Base-by-base conservation (phyloP, 2,113 vertebrate genomes). In the Embiotoca jacksoni region DNA sequence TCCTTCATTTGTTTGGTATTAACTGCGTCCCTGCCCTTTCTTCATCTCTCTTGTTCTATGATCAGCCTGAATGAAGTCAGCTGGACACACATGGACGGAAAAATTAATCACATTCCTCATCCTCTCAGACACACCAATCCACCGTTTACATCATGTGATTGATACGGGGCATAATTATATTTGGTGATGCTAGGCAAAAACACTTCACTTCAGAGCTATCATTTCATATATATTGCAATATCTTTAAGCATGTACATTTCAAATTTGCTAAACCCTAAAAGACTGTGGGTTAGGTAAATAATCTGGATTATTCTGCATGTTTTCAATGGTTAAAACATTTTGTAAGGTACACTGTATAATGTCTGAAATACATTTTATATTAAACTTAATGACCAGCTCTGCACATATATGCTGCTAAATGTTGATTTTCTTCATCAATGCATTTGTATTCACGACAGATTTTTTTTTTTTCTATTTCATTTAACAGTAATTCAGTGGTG, bases 1-100 rank as follows among this genome's bases (percentile, higher is more conserved):
- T 67, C 44, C 58, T 72, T 96, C 96, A 97, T 96, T 97, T 97
- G 96, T 96, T 95, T 96, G 94, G 96, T 97, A 95, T 96, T 96
- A 96, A 96, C 95, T 96, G 95, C 94, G 95, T 96, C 95, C 95
- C 47, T 81, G 76, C 65, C 65, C 68, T 62, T 66, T 77, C 54
- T 62, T 68, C 96, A 94, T 96, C 95, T 93, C 94, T 94, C 95
- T 94, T 57, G 56, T 72, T 82, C 74, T 67, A 94, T 96, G 94
- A 95, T 94, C 94, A 95, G 94, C 94, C 95, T 94, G 93, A 96
- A 96, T 96, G 95, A 96, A 96, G 96, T 95, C 95, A 93, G 95
- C 53, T n/a, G 68, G 71, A 87, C 78, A 65, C 76, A 41, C 54
- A 96, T 91, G 94, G 35, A 81, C 1, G 5, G 32, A 96, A 96